Conservation (phyloP, 1,140 invertebrate genomes). For the Nymphalis io region DNA sequence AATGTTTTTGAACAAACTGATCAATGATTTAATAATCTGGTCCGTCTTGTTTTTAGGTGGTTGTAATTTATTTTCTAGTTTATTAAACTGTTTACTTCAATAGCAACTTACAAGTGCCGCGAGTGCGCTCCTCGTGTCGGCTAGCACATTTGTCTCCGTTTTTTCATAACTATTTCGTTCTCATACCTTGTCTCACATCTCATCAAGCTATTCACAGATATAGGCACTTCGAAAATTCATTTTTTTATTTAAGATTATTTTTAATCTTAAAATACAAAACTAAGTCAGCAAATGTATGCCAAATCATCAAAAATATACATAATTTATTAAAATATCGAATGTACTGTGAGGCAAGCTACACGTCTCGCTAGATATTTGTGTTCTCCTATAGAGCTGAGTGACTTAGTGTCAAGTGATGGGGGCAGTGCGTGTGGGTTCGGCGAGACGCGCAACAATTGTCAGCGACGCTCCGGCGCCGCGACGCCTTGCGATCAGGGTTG, state of each 20-base stretch:
- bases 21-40: too few relatives aligned
- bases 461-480: constrained; percentile 55
- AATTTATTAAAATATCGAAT: not conserved
- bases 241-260: not conserved
- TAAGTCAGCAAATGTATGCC: too few relatives aligned
- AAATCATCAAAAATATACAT: not conserved
- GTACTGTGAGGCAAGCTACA: not conserved
- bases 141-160: constrained; percentile 8
- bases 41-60: too few relatives aligned
- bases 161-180: constrained; percentile 16
- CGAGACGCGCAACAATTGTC: constrained; percentile 51
- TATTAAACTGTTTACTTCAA: too few relatives aligned
- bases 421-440: not conserved
- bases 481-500: constrained; percentile 27
- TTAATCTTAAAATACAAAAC: not conserved
- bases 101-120: too few relatives aligned
- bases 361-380: not conserved
- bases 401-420: constrained; percentile 14
- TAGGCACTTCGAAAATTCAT: not conserved
- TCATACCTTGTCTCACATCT: not conserved
- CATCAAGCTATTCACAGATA: not conserved
- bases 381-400: not conserved
- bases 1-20: too few relatives aligned
- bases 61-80: too few relatives aligned
- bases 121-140: not conserved